These are phyloP conservation scores for Tympanoctomys barrerae DNA, from an alignment of 2,797 vertebrate species.

Conservation along the genomic window DNA sequence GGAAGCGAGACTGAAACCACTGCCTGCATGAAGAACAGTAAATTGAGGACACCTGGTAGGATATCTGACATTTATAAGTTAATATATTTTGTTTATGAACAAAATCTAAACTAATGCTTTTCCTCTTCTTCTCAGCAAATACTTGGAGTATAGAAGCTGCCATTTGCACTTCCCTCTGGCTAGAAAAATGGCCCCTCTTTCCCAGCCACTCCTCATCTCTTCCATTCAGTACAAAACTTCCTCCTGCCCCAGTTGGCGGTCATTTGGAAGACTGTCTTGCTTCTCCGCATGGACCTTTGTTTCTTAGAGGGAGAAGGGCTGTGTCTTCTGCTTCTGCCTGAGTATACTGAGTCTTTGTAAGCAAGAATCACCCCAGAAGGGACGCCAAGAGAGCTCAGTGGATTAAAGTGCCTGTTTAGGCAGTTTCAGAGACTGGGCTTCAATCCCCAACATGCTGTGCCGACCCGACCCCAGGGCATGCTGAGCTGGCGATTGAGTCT, in stretches of 20 bases:
- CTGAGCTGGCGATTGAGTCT: no score
- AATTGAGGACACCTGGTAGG: neutral
- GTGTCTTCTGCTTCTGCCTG: neutral
- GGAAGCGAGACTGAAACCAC: conserved; percentile 40
- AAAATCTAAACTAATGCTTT: neutral
- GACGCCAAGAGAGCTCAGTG: no score
- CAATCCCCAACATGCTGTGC: no score
- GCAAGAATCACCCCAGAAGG: neutral
- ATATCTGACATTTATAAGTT: conserved; percentile 8
- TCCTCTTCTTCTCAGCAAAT: neutral
- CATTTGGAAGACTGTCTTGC: neutral
- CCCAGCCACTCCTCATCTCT: neutral
- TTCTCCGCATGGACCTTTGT: neutral
- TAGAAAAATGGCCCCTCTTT: neutral
- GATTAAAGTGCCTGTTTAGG: no score
- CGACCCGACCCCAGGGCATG: no score
- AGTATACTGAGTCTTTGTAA: neutral
- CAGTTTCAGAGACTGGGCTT: no score
- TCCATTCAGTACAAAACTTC: neutral
- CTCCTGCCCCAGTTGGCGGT: neutral
- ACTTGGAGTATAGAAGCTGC: neutral
- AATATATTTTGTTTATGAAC: neutral
- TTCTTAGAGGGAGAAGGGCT: neutral
- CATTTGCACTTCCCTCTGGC: neutral
- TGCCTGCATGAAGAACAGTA: neutral